phyloP scores from a whole-genome alignment of 1,140 invertebrate genomes.

The Drosophila parvula region DNA sequence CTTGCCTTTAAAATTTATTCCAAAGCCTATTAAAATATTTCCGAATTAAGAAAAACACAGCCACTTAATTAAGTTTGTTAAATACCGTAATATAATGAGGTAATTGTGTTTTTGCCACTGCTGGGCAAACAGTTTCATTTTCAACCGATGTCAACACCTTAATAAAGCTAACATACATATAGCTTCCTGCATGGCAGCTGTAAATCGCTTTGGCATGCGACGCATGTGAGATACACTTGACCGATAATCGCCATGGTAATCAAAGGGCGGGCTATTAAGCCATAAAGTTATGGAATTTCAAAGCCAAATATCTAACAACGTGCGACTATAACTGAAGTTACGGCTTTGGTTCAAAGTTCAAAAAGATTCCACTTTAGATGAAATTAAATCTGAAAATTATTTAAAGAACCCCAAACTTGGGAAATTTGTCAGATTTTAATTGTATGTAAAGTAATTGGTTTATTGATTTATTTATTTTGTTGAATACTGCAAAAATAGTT shows the following conservation, averaged over 20 bases:
- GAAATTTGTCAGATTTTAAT: not conserved
- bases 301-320: not conserved
- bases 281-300: conserved; percentile 1
- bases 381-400: not conserved
- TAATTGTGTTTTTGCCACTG: conserved; percentile 27
- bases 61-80: conserved; percentile 1
- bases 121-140: conserved; percentile 32
- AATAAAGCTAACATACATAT: conserved; percentile 3
- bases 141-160: conserved; percentile 30
- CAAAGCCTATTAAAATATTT: not conserved
- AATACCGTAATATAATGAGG: conserved; percentile 2
- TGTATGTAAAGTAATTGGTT: not conserved
- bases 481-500: too few species aligned
- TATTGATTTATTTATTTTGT: not conserved
- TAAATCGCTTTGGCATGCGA: conserved; percentile 17
- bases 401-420: not conserved
- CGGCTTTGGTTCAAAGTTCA: not conserved
- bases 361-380: not conserved
- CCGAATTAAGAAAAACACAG: not conserved
- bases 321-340: not conserved
- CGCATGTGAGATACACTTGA: conserved; percentile 23
- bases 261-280: conserved; percentile 11
- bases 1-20: too few species aligned
- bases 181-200: conserved; percentile 19
- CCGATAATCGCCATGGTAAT: conserved; percentile 35